These are phyloP conservation scores for Phaonia tiefii DNA, from an alignment of 2,888 invertebrate species.

Conservation along the genomic window DNA sequence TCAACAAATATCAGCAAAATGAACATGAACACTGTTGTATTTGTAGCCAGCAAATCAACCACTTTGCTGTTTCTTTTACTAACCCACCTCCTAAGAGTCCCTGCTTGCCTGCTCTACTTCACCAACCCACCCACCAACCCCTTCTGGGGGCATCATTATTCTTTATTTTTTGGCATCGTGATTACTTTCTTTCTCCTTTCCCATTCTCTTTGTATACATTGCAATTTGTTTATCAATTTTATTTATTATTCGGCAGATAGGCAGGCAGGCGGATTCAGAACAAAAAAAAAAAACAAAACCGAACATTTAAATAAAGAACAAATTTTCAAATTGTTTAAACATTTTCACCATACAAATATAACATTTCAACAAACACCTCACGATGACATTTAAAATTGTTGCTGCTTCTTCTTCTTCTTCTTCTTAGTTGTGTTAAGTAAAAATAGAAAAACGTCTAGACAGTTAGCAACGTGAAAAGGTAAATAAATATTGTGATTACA, in stretches of 20 bases:
- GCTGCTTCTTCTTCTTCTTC: background rate
- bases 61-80: slow-evolving; percentile 10
- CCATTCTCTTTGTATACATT: slow-evolving; percentile 2
- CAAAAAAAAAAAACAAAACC: no score
- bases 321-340: background rate
- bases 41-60: slow-evolving; percentile 5
- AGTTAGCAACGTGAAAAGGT: slow-evolving; percentile 54
- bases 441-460: slow-evolving; percentile 56
- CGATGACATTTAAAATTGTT: slow-evolving; percentile 50
- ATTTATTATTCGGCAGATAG: slow-evolving; percentile 1
- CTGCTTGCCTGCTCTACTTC: no score
- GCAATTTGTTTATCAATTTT: background rate
- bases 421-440: no score
- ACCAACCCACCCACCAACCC: no score
- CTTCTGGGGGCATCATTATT: no score
- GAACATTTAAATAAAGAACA: slow-evolving; percentile 10
- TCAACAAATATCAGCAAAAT: slow-evolving; percentile 10
- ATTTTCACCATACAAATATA: slow-evolving; percentile 13
- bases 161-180: slow-evolving; percentile 7
- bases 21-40: background rate
- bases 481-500: slow-evolving; percentile 13
- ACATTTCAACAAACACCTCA: slow-evolving; percentile 53
- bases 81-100: background rate
- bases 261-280: no score
- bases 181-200: background rate